A percentile compares a stretch with the other conserved stretches of the same genome.
Conservation (phyloP, 2,113 vertebrate genomes). For the Fregata magnificens region DNA sequence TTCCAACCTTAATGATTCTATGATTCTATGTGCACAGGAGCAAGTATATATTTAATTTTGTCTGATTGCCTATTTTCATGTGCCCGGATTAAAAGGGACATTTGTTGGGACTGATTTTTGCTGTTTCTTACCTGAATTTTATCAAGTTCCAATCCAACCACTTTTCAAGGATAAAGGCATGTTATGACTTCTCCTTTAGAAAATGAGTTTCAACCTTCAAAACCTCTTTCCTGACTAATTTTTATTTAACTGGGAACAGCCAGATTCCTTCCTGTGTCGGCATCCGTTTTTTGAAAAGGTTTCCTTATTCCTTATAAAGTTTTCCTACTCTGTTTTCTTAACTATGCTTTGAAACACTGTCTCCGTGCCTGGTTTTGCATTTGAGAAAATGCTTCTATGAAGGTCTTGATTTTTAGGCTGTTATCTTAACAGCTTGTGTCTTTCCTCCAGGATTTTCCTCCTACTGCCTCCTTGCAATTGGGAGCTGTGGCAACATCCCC, state of each 20-base stretch:
- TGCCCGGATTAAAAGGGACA: not conserved
- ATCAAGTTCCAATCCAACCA: not conserved
- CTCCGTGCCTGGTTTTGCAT: not conserved
- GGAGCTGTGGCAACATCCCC: not conserved
- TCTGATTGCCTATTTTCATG: not conserved
- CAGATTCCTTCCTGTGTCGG: not conserved
- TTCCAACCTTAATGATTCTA: too few species aligned
- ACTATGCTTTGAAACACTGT: not conserved
- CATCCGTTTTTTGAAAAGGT: not conserved
- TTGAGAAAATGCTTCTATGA: not conserved
- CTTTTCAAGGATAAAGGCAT: not conserved
- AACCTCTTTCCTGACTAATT: not conserved
- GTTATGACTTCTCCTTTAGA: not conserved
- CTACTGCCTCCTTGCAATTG: not conserved
- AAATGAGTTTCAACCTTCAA: not conserved
- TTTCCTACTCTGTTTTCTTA: not conserved
- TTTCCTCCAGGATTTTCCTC: conserved; percentile 21
- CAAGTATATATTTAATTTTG: not conserved
- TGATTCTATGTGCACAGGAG: not conserved
- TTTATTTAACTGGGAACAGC: not conserved
- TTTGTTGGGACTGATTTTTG: not conserved
- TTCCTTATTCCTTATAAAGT: not conserved
- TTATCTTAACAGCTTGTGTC: not conserved
- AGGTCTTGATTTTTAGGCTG: not conserved
- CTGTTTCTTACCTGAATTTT: not conserved